Conservation (phyloP, 2,888 invertebrate genomes). For the Drosophila anomalata region DNA sequence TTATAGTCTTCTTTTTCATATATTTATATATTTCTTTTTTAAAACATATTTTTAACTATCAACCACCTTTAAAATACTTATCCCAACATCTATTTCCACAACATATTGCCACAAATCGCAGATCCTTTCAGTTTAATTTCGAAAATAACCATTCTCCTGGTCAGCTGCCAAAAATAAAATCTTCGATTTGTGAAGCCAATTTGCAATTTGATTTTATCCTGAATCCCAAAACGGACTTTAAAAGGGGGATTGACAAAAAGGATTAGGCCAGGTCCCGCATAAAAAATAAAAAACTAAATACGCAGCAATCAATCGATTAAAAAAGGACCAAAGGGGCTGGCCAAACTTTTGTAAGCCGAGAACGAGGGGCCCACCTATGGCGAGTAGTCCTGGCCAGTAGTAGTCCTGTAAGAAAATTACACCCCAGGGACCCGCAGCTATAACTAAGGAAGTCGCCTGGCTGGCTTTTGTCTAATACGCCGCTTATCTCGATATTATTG, state of each 20-base stretch:
- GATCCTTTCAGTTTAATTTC: neutral
- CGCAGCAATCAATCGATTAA: conserved; percentile 74
- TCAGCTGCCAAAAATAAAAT: neutral
- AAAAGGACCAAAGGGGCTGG: conserved; percentile 25
- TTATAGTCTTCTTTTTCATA: no score
- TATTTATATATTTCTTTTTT: no score
- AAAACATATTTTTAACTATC: no score
- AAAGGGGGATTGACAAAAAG: conserved; percentile 1
- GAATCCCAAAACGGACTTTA: conserved; percentile 1
- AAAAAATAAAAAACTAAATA: conserved; percentile 59
- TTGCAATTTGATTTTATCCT: conserved; percentile 73
- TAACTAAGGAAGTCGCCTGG: conserved; percentile 52
- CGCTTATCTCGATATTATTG: conserved; percentile 77
- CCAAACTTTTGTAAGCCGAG: conserved; percentile 7
- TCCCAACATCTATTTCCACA: neutral
- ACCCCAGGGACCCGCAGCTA: conserved; percentile 56
- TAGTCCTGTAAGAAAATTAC: conserved; percentile 44
- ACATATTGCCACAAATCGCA: neutral
- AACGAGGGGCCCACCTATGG: conserved; percentile 35
- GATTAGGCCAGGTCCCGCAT: conserved; percentile 63
- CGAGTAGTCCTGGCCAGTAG: conserved; percentile 11
- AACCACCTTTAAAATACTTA: neutral
- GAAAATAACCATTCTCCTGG: neutral
- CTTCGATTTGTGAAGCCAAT: conserved; percentile 47
- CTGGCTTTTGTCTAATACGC: conserved; percentile 57